Evolutionary conservation across 64 coral and sea anemone genomes (phyloP).

Genomic region (Porites lutea): DNA sequence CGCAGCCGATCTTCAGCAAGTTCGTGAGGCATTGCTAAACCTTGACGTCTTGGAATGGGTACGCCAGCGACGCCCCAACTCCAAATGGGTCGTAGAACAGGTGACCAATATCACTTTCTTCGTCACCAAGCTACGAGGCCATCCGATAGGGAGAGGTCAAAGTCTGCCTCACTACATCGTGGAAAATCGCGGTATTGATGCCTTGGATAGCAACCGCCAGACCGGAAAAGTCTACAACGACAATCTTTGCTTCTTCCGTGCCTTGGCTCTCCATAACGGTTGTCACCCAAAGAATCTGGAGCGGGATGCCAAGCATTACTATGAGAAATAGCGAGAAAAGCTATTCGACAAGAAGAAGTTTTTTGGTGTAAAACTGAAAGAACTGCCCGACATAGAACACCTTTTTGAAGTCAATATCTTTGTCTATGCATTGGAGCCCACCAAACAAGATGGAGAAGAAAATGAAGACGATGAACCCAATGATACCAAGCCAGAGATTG

Average conservation of each 20-base stretch:
- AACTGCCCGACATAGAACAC: too few relatives aligned
- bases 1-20: neutral
- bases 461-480: too few relatives aligned
- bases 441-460: too few relatives aligned
- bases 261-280: neutral
- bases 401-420: too few relatives aligned
- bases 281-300: neutral
- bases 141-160: neutral
- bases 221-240: neutral
- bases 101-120: neutral
- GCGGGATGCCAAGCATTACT: neutral
- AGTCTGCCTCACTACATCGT: neutral
- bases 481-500: too few relatives aligned
- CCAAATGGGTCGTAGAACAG: neutral
- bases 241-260: conserved; percentile 1
- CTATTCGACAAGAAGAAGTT: too few relatives aligned
- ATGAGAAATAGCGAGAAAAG: neutral
- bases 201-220: neutral
- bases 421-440: too few relatives aligned
- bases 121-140: neutral
- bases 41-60: neutral
- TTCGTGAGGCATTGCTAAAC: neutral
- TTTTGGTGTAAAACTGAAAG: too few relatives aligned
- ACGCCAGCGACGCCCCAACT: neutral
- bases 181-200: neutral